These are phyloP conservation scores for Sinentomon sp. DNA, from an alignment of 2,888 invertebrate genomes.

Conservation along the genomic window DNA sequence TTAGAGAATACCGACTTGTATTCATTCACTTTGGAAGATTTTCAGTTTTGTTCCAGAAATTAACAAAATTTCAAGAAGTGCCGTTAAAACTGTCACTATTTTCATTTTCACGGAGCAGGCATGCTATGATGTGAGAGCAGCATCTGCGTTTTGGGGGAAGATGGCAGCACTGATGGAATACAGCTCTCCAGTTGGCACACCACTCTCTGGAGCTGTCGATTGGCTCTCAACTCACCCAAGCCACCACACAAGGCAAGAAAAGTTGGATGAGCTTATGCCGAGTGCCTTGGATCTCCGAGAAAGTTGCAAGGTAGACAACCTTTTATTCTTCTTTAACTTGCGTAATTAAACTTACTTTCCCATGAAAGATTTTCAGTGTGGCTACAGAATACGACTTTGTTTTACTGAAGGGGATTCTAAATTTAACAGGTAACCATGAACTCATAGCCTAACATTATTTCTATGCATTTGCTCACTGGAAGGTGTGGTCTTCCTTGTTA, in stretches of 20 bases:
- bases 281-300: conserved; percentile 20
- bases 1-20: no score
- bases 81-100: background rate
- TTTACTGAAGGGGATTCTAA: no score
- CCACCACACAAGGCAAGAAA: conserved; percentile 22
- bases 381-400: no score
- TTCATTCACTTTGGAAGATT: no score
- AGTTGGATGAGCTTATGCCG: conserved; percentile 22
- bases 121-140: conserved; percentile 27
- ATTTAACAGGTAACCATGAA: no score
- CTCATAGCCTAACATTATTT: no score
- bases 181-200: conserved; percentile 10
- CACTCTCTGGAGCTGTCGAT: conserved; percentile 19
- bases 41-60: background rate
- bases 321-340: no score
- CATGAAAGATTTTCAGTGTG: no score
- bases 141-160: conserved; percentile 27
- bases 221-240: conserved; percentile 29
- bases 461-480: no score
- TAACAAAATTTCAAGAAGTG: background rate
- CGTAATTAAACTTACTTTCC: no score
- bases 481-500: no score
- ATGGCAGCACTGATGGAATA: conserved; percentile 20
- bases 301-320: conserved; percentile 16
- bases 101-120: conserved; percentile 13